Conservation (phyloP, 2,797 vertebrate genomes). For the Vespertilio murinus region DNA sequence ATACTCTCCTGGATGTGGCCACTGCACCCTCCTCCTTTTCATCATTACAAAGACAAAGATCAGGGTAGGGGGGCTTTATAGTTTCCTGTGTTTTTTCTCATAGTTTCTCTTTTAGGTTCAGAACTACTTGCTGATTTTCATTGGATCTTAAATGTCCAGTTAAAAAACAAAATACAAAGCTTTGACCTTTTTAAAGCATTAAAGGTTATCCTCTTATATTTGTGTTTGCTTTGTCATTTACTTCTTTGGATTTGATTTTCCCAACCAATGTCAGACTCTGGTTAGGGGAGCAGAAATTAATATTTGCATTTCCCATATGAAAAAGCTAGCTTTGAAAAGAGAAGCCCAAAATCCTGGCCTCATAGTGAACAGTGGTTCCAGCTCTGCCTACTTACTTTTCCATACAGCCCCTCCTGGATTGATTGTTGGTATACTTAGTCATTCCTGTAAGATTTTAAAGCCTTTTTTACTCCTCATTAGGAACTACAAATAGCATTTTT, state of each 20-base stretch:
- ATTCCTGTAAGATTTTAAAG: neutral
- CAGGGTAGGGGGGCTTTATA: neutral
- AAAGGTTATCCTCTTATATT: neutral
- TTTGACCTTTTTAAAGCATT: neutral
- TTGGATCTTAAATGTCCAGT: slow-evolving; percentile 45
- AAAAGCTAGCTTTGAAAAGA: neutral
- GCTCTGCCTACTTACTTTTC: neutral
- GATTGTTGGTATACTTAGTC: neutral
- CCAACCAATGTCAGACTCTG: neutral
- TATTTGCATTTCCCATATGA: neutral
- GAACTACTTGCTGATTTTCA: slow-evolving; percentile 33
- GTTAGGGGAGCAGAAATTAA: neutral
- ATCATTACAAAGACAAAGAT: neutral
- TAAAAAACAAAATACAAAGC: slow-evolving; percentile 21
- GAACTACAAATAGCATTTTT: neutral
- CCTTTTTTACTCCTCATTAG: neutral
- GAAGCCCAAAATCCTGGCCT: neutral
- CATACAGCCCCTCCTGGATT: no score
- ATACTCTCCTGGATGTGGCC: neutral
- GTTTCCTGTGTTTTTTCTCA: neutral
- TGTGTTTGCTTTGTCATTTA: neutral
- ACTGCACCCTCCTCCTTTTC: neutral
- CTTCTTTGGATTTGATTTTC: neutral
- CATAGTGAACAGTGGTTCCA: no score
- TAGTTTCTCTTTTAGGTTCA: neutral